These are phyloP conservation scores for Cheilosia pagana DNA, from an alignment of 2,888 invertebrate genomes.

Conservation along the genomic window DNA sequence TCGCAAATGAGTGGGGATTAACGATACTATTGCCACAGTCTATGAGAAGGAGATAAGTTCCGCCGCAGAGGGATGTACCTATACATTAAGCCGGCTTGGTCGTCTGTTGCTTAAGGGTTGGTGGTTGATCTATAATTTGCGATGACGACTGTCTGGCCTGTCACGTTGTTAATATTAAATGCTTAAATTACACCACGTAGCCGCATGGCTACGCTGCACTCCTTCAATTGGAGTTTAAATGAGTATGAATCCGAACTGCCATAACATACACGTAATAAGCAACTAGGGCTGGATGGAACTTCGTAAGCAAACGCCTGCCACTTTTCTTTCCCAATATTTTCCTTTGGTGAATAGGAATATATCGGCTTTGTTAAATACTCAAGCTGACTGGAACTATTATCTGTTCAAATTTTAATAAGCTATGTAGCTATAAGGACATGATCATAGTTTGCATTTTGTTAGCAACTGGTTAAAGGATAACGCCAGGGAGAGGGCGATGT, in stretches of 20 bases:
- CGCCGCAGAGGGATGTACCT: conserved; percentile 9
- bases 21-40: neutral
- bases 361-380: neutral
- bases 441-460: conserved; percentile 27
- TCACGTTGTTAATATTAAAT: conserved; percentile 26
- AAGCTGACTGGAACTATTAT: neutral
- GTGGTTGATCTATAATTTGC: conserved; percentile 22
- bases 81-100: conserved; percentile 13
- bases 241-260: neutral
- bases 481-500: neutral
- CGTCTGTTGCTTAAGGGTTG: neutral
- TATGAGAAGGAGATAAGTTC: conserved; percentile 29
- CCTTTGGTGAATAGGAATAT: too few relatives aligned
- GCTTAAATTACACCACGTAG: conserved; percentile 7
- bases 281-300: too few relatives aligned
- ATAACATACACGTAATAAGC: neutral
- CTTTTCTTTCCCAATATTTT: neutral
- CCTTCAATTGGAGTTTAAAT: neutral
- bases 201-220: neutral
- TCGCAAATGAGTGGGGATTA: conserved; percentile 4
- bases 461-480: conserved; percentile 9
- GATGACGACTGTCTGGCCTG: conserved; percentile 4
- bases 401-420: conserved; percentile 15
- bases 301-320: too few relatives aligned
- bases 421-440: neutral